phyloP scores from a whole-genome alignment of 2,888 invertebrate genomes.

The Trichogramma dendrolimi region DNA sequence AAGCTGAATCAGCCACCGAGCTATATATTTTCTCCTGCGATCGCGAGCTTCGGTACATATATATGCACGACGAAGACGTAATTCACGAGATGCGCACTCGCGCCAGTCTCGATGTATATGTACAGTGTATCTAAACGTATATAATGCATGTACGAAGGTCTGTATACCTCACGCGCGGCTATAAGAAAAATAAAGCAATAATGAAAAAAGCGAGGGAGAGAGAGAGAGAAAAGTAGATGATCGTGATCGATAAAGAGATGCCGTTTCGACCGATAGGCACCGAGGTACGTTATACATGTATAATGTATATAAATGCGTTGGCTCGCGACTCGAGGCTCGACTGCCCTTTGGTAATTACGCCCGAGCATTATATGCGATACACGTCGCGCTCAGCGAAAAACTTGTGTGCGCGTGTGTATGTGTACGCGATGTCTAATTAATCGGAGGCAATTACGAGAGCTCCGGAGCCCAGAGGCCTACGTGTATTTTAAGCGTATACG shows the following conservation, averaged over 20 bases:
- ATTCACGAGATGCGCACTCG: constrained; percentile 3
- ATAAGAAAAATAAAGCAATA: not conserved
- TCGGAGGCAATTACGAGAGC: constrained; percentile 46
- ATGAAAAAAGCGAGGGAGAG: not conserved
- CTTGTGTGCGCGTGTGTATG: too few relatives aligned
- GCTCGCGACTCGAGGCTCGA: not conserved
- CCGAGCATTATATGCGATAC: constrained; percentile 32
- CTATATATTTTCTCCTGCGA: not conserved
- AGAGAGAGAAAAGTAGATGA: constrained; percentile 5
- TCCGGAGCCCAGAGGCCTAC: constrained; percentile 8
- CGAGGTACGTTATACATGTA: constrained; percentile 8
- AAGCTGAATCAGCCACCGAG: too few relatives aligned
- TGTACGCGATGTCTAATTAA: constrained; percentile 44
- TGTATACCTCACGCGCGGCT: not conserved
- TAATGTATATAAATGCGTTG: not conserved
- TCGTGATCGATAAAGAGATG: constrained; percentile 27
- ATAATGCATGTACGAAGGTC: too few relatives aligned
- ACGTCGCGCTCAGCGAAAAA: too few relatives aligned
- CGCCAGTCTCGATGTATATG: not conserved
- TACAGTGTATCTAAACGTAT: too few relatives aligned
- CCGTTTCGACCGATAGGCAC: constrained; percentile 1
- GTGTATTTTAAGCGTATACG: too few relatives aligned
- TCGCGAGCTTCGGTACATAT: constrained; percentile 6
- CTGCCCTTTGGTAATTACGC: constrained; percentile 29
- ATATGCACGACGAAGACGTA: constrained; percentile 22